Evolutionary conservation across 2,888 invertebrate species (phyloP).

Genomic region (Dolomedes plantarius): DNA sequence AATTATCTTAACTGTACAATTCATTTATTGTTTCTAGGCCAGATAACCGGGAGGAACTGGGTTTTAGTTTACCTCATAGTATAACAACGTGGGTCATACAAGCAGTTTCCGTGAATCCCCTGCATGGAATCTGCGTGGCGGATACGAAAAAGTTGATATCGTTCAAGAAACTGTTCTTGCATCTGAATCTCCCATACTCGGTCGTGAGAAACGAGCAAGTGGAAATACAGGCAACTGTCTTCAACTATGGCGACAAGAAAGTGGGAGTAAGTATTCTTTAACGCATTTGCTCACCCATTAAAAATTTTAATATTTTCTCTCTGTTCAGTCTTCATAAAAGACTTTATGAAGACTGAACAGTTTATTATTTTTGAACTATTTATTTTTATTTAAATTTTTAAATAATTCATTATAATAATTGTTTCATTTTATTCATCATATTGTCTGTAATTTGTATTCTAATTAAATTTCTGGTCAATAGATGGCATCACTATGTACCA

Average conservation of each 20-base stretch:
- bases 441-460: too few relatives aligned
- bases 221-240: slow-evolving; percentile 73
- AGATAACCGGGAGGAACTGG: slow-evolving; percentile 30
- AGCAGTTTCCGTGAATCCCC: slow-evolving; percentile 69
- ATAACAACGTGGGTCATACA: slow-evolving; percentile 74
- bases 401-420: too few relatives aligned
- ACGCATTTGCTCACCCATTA: too few relatives aligned
- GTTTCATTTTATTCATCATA: too few relatives aligned
- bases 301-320: too few relatives aligned
- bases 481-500: too few relatives aligned
- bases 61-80: slow-evolving; percentile 72
- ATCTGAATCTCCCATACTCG: slow-evolving; percentile 73
- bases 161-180: slow-evolving; percentile 73
- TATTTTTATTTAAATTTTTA: not conserved
- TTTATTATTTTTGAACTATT: not conserved
- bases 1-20: too few relatives aligned
- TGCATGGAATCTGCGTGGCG: slow-evolving; percentile 72
- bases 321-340: not conserved
- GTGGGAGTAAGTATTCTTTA: slow-evolving; percentile 52
- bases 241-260: slow-evolving; percentile 71
- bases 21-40: slow-evolving; percentile 34
- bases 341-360: too few relatives aligned
- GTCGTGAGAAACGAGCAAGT: slow-evolving; percentile 74
- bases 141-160: slow-evolving; percentile 68
- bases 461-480: too few relatives aligned